phyloP scores from a whole-genome alignment of 1,140 invertebrate genomes.

The Bombus cullumanus region DNA sequence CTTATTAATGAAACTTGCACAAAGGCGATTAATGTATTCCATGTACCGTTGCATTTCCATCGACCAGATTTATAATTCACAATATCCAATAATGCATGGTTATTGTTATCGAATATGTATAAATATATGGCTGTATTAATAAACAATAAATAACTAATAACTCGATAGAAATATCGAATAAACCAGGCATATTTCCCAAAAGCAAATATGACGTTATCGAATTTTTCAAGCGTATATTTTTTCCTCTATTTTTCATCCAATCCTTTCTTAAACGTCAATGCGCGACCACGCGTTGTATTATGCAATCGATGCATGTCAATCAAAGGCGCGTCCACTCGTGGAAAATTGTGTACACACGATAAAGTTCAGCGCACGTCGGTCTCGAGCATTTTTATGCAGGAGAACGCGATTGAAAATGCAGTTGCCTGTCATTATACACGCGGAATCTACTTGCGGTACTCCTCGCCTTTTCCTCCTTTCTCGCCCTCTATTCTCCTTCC shows the following conservation, averaged over 20 bases:
- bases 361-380: conserved; percentile 27
- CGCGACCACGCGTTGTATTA: conserved; percentile 23
- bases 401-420: conserved; percentile 62
- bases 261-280: background rate
- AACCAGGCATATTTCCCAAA: no score
- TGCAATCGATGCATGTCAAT: conserved; percentile 50
- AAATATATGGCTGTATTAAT: background rate
- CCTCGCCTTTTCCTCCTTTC: background rate
- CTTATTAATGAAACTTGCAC: background rate
- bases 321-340: conserved; percentile 29
- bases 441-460: conserved; percentile 66
- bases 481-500: background rate
- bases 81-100: background rate
- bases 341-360: conserved; percentile 10
- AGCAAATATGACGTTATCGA: background rate
- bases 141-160: background rate
- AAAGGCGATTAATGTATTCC: background rate
- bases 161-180: background rate
- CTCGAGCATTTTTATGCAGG: conserved; percentile 20
- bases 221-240: background rate
- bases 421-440: conserved; percentile 68
- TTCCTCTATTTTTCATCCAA: background rate
- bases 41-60: background rate
- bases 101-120: background rate
- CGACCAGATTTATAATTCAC: background rate